A percentile compares a stretch with the other conserved stretches of the same genome.
These are phyloP conservation scores for Caenorhabditis sp. DNA, from an alignment of 2,888 invertebrate species.

Conservation along the genomic window DNA sequence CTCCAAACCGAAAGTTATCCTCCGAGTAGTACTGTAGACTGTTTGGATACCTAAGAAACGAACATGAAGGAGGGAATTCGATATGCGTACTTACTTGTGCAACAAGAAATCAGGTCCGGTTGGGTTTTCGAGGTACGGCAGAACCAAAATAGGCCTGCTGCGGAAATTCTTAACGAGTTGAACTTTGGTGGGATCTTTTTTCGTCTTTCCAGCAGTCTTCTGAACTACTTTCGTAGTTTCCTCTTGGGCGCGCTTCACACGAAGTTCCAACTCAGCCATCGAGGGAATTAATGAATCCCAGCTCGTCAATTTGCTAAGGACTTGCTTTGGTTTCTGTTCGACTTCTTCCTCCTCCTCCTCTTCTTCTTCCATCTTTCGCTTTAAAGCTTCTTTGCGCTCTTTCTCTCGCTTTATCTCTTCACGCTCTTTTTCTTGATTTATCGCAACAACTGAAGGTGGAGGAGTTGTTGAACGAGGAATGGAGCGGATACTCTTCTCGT, in stretches of 20 bases:
- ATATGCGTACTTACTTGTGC: conserved; percentile 67
- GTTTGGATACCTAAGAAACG: conserved; percentile 67
- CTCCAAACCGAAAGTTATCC: conserved; percentile 71
- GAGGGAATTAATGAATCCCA: conserved; percentile 74
- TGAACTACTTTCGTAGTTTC: conserved; percentile 46
- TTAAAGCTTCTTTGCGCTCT: conserved; percentile 29
- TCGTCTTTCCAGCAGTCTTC: conserved; percentile 35
- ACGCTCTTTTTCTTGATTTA: conserved; percentile 42
- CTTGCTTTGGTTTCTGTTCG: conserved; percentile 35
- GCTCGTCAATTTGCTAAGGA: conserved; percentile 55
- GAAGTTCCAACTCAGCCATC: conserved; percentile 66
- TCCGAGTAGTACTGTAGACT: conserved; percentile 74
- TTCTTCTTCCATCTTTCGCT: conserved; percentile 43
- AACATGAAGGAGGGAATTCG: neutral
- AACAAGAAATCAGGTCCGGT: conserved; percentile 75
- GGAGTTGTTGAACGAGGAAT: conserved; percentile 55
- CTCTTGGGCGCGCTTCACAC: conserved; percentile 58
- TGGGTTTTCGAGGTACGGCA: conserved; percentile 75
- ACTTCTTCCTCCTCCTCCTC: conserved; percentile 45
- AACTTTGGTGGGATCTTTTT: conserved; percentile 62
- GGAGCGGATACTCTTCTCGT: conserved; percentile 42
- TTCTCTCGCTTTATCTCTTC: conserved; percentile 42
- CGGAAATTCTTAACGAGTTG: conserved; percentile 63
- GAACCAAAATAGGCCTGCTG: conserved; percentile 68
- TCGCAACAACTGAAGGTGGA: conserved; percentile 38